Base-by-base conservation (phyloP, 2,888 invertebrate species). In the Drosophila pullipes region DNA sequence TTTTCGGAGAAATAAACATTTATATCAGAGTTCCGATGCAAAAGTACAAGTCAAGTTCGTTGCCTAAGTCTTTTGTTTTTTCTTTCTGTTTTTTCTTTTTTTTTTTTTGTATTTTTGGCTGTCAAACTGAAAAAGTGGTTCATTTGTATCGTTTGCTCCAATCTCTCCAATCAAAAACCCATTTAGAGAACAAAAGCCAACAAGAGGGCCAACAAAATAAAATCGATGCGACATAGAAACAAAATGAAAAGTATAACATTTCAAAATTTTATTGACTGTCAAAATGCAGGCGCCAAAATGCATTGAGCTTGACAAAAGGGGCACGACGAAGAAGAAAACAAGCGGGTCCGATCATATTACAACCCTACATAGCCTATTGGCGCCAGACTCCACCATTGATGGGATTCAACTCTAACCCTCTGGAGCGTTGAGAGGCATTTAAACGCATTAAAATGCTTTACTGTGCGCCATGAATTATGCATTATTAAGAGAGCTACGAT, bases 221-320 rank as follows among this genome's bases (percentile, higher is more conserved):
- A 83, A 80, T 80, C 79, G 79, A 84, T 79, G 75, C 74, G 61
- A 89, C 77, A 79, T 64, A 58, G 74, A 75, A 77, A 71, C 68
- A 63, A 65, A 60, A 71, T 59, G 68, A 76, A 80, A 89, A 91
- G 91, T 91, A 90, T 90, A 90, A 82, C 89, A 89, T 90, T 90
- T 90, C 91, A 91, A 89, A 91, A 77, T 85, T 90, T 89, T 90
- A 91, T 89, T 89, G 85, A 83, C 87, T 91, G 90, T 91, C 91
- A 90, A 90, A 91, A 90, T 83, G 78, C 78, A 82, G 87, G 89
- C 87, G 82, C 82, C 81, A 70, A 69, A 81, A 69, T 73, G 81
- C 69, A 81, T 73, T 66, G 77, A 73, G 52, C 73, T 58, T 58
- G 63, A 64, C 49, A 50, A 37, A 59, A 39, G 44, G 25, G 28